These are phyloP conservation scores for Pasiphila rectangulata DNA, from an alignment of 2,888 invertebrate species.

Conservation along the genomic window DNA sequence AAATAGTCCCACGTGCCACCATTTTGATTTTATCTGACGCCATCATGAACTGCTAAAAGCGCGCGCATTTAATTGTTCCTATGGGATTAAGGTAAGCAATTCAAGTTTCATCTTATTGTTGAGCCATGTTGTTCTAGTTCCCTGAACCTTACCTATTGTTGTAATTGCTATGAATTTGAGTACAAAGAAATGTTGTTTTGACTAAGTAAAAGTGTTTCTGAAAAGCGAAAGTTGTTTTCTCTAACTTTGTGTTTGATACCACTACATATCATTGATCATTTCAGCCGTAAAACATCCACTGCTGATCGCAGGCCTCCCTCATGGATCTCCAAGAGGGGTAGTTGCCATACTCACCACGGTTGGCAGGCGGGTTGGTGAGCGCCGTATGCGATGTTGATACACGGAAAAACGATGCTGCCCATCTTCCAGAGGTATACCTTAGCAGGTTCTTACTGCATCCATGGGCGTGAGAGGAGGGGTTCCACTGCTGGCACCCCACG, in stretches of 20 bases:
- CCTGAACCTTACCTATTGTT: conserved; percentile 42
- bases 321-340: too few relatives aligned
- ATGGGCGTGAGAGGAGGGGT: too few relatives aligned
- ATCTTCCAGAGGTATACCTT: too few relatives aligned
- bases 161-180: conserved; percentile 35
- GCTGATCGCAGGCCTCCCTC: too few relatives aligned
- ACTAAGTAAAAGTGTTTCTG: conserved; percentile 29
- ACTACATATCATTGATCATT: too few relatives aligned
- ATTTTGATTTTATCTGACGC: conserved; percentile 41
- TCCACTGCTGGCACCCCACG: too few relatives aligned
- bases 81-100: conserved; percentile 53
- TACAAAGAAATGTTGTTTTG: conserved; percentile 33
- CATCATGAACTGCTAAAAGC: conserved; percentile 45
- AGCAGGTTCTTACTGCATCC: too few relatives aligned
- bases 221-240: conserved; percentile 37
- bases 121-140: conserved; percentile 44
- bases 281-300: too few relatives aligned
- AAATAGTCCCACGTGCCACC: conserved; percentile 46
- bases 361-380: too few relatives aligned
- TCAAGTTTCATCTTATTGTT: conserved; percentile 55
- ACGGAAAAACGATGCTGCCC: too few relatives aligned
- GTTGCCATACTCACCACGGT: too few relatives aligned
- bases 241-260: neutral
- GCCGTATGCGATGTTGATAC: too few relatives aligned
- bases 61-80: conserved; percentile 47